Evolutionary conservation across 2,113 vertebrate species (phyloP), one percentile per base, ranked within the genome.

Genomic region (Varanus komodoensis): DNA sequence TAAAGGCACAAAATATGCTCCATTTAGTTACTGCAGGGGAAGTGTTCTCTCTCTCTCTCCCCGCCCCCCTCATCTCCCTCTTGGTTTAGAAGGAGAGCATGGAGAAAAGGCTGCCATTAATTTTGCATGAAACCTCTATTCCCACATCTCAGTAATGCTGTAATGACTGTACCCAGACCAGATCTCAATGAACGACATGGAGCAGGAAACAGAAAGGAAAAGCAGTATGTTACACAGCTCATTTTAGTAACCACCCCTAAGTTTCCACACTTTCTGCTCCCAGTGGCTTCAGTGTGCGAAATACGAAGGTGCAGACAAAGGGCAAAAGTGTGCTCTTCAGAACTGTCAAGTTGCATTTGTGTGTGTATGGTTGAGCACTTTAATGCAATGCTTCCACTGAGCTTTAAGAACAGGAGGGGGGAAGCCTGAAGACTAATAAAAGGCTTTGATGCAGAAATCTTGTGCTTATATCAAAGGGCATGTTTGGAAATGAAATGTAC

Each of bases 1-100:
- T 1, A 38, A 78, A 87, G 0, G 15, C 67, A 21, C 21, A 23
- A 57, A 27, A 2, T 0, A 0, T 54, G 67, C 52, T 2, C 34
- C 86, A 52, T 67, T 52, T 38, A 44, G 4, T 34, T 0, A 0
- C 4, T 64, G 50, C 61, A 84, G n/a, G 83, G 73, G 5, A 92
- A 86, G 89, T 34, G 2, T 3, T 27, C 50, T 3, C 44, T 67
- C 54, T 77, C 48, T 73, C 1, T 17, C 27, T 54, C 54, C 1
- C 34, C 27, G 79, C 15, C 50, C 14, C 11, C 44, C 27, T 1
- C 34, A 27, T 87, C 15, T 64, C 14, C 2, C 29, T 32, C 52
- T 87, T 52, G 38, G 1, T 8, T 21, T 87, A 74, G 34, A 29
- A 14, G 25, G 61, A 64, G 14, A 0, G 0, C 1, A 68, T 9